These are phyloP conservation scores for Hydriomena furcata DNA, from an alignment of 2,888 invertebrate genomes.

Conservation along the genomic window DNA sequence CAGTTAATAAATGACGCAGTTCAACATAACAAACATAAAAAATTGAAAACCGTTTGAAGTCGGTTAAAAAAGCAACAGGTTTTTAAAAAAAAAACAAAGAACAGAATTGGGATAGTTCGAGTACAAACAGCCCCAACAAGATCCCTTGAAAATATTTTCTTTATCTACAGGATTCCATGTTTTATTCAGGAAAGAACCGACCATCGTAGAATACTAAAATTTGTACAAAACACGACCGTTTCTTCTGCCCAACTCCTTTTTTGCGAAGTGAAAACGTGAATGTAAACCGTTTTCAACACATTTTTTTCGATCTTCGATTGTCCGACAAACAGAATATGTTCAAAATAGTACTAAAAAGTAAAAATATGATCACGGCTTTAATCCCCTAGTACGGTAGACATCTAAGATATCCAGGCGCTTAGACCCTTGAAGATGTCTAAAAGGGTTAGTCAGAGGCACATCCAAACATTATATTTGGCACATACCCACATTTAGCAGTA, in stretches of 20 bases:
- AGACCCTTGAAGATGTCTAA: too few species aligned
- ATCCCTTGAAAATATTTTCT: constrained; percentile 51
- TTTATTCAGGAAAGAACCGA: constrained; percentile 50
- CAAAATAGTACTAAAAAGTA: too few species aligned
- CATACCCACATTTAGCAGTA: too few species aligned
- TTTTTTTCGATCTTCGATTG: constrained; percentile 33
- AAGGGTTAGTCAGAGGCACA: too few species aligned
- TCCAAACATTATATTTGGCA: too few species aligned
- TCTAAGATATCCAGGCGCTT: too few species aligned
- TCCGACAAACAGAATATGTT: too few species aligned
- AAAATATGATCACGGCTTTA: too few species aligned
- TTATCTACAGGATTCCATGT: constrained; percentile 43
- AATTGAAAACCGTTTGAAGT: too few species aligned
- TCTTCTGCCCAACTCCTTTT: constrained; percentile 38
- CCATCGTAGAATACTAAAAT: constrained; percentile 43
- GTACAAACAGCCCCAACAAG: constrained; percentile 15
- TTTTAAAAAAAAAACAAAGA: constrained; percentile 5
- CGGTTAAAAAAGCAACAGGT: constrained; percentile 1
- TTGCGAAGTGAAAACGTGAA: constrained; percentile 40
- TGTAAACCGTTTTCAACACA: constrained; percentile 40
- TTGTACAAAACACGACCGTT: constrained; percentile 33
- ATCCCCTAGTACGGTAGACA: too few species aligned
- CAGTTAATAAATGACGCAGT: too few species aligned
- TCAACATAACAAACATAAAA: too few species aligned
- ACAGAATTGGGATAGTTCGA: constrained; percentile 4